A percentile compares a stretch with the other conserved stretches of the same genome.
Evolutionary conservation across 2,888 invertebrate genomes (phyloP).

Genomic region (Lasioglossum pauxillum): DNA sequence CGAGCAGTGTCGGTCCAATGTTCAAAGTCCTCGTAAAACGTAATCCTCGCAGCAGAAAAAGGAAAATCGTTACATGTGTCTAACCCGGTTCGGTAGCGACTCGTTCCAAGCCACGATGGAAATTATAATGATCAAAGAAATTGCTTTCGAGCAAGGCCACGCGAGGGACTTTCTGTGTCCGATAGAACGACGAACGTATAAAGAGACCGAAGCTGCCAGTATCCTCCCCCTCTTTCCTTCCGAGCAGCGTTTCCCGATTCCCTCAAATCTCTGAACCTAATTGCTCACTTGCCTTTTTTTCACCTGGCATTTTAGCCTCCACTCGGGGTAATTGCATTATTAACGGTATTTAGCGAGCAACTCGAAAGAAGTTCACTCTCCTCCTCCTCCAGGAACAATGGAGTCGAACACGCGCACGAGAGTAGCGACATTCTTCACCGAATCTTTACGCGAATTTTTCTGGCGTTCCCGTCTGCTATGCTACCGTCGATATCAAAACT

Average conservation of each 20-base stretch:
- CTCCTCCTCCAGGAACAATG: conserved; percentile 21
- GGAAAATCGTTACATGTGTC: not conserved
- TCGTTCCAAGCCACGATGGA: not conserved
- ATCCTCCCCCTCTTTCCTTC: not conserved
- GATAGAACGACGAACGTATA: not conserved
- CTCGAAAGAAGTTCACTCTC: conserved; percentile 12
- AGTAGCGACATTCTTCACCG: not conserved
- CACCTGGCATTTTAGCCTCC: conserved; percentile 10
- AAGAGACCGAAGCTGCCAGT: not conserved
- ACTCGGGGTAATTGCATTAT: conserved; percentile 33
- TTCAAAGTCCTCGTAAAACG: not conserved
- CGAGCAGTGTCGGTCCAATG: not conserved
- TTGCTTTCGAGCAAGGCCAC: conserved; percentile 12
- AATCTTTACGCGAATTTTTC: not conserved
- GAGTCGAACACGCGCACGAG: not conserved
- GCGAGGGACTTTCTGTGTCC: not conserved
- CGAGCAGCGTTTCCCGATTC: not conserved
- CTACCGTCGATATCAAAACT: not conserved
- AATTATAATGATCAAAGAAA: conserved; percentile 25
- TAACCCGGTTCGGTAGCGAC: not conserved
- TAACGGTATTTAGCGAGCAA: conserved; percentile 36
- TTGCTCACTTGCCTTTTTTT: conserved; percentile 18
- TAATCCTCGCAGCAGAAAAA: not conserved
- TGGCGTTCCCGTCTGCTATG: not conserved
- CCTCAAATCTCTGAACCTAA: conserved; percentile 17